Evolutionary conservation across 2,888 invertebrate species (phyloP), one percentile per base, ranked within the genome.

Genomic region (Catocala fraxini): DNA sequence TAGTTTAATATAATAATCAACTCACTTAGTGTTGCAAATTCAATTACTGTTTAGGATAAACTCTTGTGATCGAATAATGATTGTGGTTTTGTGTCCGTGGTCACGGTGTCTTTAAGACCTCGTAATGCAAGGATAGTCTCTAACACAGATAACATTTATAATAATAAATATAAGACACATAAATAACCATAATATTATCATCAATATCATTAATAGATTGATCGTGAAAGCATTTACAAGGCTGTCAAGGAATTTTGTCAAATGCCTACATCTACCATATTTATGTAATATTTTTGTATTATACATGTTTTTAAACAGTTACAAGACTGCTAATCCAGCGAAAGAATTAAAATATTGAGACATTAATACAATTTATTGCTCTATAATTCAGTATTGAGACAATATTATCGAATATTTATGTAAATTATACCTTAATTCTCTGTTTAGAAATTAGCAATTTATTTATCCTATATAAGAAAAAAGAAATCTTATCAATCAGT

Each of bases 351-450:
- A 75, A 75, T 77, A 85, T 84, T 68, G 73, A 87, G 86, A 85
- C 83, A 85, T 87, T 81, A 81, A 82, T 75, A 67, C 66, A 72
- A 86, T 87, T 85, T 86, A 86, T 86, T 77, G 68, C 63, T 69
- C 75, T 73, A 82, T 85, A 83, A 82, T 77, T 82, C 78, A 84
- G 77, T 67, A 70, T 79, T 73, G 67, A 78, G 79, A 80, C 80
- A 81, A 76, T 70, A 59, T 80, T 78, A 87, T 85, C 68, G 78
- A 63, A 75, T 82, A 83, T 81, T 79, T 82, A 87, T 88, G 87
- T 65, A 71, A 81, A 85, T 86, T 65, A 75, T 63, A 70, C 71
- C 70, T 73, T 78, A 78, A 77, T 80, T 74, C 67, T 71, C 61
- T 67, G 60, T 72, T 66, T 65, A 62, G 64, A 75, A 68, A 75